phyloP scores from a whole-genome alignment of 2,888 invertebrate species.

The Bugulina stolonifera region DNA sequence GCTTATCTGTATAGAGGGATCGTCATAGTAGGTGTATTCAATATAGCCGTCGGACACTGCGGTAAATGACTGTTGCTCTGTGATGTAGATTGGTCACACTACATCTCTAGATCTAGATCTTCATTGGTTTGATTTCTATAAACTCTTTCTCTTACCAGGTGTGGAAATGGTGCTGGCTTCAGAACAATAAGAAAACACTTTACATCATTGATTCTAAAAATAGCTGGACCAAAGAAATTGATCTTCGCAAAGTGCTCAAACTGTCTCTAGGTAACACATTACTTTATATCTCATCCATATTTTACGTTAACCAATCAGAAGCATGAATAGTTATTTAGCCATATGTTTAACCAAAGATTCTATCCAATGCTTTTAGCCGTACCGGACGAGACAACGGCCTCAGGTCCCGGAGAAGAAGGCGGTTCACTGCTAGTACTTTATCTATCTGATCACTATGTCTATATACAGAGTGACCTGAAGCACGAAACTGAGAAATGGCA shows the following conservation, averaged over 20 bases:
- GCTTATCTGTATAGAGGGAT: too few relatives aligned
- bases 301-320: too few relatives aligned
- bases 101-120: too few relatives aligned
- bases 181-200: neutral
- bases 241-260: constrained; percentile 1
- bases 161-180: constrained; percentile 8
- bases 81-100: too few relatives aligned
- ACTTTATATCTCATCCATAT: too few relatives aligned
- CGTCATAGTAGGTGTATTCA: too few relatives aligned
- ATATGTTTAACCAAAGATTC: too few relatives aligned
- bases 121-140: too few relatives aligned
- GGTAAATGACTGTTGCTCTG: too few relatives aligned
- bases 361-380: neutral
- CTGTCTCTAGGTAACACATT: neutral
- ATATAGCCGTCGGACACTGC: too few relatives aligned
- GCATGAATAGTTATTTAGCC: too few relatives aligned
- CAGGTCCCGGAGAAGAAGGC: neutral
- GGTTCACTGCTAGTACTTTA: neutral
- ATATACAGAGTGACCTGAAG: constrained; percentile 41
- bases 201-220: neutral
- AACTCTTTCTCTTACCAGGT: too few relatives aligned
- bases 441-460: neutral
- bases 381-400: neutral
- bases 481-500: constrained; percentile 43
- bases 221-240: neutral